A percentile compares a stretch with the other conserved stretches of the same genome.
These are phyloP conservation scores for Lepidurus arcticus DNA, from an alignment of 1,140 invertebrate species.

Conservation along the genomic window DNA sequence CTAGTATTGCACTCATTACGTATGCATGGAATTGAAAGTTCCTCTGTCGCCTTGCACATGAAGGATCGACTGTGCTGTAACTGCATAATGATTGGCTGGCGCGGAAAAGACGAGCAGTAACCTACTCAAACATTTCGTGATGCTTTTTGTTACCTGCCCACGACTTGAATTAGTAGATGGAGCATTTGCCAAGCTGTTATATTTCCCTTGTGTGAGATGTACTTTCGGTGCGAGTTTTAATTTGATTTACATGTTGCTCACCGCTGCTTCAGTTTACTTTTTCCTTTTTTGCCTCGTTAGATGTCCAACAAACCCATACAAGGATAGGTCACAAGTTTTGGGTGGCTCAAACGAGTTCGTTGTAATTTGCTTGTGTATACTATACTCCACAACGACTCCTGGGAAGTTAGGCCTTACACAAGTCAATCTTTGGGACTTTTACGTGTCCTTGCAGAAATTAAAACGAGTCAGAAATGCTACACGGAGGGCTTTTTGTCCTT, in stretches of 20 bases:
- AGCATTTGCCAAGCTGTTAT: background rate
- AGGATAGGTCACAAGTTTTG: background rate
- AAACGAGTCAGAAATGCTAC: too few species aligned
- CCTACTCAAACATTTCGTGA: too few species aligned
- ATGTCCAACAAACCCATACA: background rate
- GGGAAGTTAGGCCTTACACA: too few species aligned
- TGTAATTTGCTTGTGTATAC: background rate
- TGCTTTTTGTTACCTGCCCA: background rate
- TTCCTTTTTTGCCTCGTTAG: background rate
- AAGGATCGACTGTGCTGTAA: background rate
- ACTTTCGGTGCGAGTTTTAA: background rate
- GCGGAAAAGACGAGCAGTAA: background rate
- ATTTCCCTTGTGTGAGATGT: background rate
- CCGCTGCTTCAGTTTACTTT: background rate
- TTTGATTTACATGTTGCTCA: background rate
- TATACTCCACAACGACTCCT: too few species aligned
- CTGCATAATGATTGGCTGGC: background rate
- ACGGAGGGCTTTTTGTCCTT: too few species aligned
- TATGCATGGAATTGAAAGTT: constrained; percentile 19
- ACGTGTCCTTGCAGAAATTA: too few species aligned
- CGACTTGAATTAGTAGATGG: background rate
- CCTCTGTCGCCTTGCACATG: background rate
- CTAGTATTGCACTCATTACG: background rate
- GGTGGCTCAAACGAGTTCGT: background rate
- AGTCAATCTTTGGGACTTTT: too few species aligned